Conservation (phyloP, 1,140 invertebrate genomes). For the Ectropis grisescens region DNA sequence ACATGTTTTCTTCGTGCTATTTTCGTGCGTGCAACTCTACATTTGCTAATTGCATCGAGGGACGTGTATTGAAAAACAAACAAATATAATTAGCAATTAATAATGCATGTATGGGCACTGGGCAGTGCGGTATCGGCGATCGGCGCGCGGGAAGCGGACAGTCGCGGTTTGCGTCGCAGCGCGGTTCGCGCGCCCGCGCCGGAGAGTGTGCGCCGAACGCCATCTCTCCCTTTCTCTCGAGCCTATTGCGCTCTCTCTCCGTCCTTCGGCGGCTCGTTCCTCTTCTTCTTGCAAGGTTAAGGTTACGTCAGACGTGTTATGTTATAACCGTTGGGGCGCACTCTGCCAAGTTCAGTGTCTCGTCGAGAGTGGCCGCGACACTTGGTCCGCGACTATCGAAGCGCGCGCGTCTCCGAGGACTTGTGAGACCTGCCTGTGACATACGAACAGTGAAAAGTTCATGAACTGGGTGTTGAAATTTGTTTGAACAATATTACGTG, state of each 20-base stretch:
- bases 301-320: conserved; percentile 70
- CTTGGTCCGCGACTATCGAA: conserved; percentile 44
- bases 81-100: neutral
- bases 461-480: conserved; percentile 63
- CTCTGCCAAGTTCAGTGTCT: conserved; percentile 70
- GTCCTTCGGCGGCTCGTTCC: conserved; percentile 68
- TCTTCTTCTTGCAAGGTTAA: conserved; percentile 71
- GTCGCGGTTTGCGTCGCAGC: conserved; percentile 11
- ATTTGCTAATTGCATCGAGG: too few relatives aligned
- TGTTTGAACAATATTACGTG: conserved; percentile 58
- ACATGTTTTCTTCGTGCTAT: too few relatives aligned
- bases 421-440: conserved; percentile 54
- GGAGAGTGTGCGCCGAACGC: conserved; percentile 12
- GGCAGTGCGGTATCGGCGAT: conserved; percentile 4
- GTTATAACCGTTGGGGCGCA: conserved; percentile 70
- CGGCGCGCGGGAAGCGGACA: conserved; percentile 11
- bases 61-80: too few relatives aligned
- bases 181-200: conserved; percentile 24
- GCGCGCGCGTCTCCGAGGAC: conserved; percentile 44
- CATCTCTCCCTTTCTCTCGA: conserved; percentile 63
- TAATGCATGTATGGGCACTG: neutral
- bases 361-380: conserved; percentile 66
- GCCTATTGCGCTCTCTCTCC: conserved; percentile 63
- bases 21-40: too few relatives aligned
- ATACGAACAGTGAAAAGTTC: conserved; percentile 66